Percentiles rank a stretch among this genome's conserved stretches.
Evolutionary conservation across 2,113 vertebrate species (phyloP).

Genomic region (Oreochromis tanganicae): DNA sequence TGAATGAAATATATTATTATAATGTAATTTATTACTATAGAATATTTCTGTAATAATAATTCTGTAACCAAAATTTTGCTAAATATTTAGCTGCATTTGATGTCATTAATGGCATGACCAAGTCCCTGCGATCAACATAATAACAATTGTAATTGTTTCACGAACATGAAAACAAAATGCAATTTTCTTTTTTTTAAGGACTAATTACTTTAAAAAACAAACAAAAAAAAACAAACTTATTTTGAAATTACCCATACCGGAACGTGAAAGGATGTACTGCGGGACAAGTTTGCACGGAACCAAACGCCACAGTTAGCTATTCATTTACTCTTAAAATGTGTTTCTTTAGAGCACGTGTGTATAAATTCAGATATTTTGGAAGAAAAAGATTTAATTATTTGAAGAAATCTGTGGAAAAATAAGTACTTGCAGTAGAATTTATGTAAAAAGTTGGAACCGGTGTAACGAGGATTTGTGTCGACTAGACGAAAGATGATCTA

Average conservation of each 20-base stretch:
- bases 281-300: not conserved
- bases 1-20: not conserved
- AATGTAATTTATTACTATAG: not conserved
- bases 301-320: not conserved
- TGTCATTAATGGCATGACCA: not conserved
- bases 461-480: conserved; percentile 42
- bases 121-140: not conserved
- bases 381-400: accelerated
- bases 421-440: accelerated
- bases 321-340: not conserved
- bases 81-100: too few relatives aligned
- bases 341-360: accelerated
- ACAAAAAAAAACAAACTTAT: not conserved
- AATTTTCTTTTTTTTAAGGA: accelerated
- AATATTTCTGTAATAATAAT: too few relatives aligned
- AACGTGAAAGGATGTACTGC: accelerated
- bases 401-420: accelerated
- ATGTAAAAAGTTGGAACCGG: not conserved
- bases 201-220: not conserved
- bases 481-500: not conserved
- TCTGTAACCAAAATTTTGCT: too few relatives aligned
- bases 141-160: not conserved
- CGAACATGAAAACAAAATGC: not conserved
- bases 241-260: not conserved
- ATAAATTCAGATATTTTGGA: accelerated